phyloP scores from a whole-genome alignment of 2,797 vertebrate genomes.

The Geranospiza caerulescens region DNA sequence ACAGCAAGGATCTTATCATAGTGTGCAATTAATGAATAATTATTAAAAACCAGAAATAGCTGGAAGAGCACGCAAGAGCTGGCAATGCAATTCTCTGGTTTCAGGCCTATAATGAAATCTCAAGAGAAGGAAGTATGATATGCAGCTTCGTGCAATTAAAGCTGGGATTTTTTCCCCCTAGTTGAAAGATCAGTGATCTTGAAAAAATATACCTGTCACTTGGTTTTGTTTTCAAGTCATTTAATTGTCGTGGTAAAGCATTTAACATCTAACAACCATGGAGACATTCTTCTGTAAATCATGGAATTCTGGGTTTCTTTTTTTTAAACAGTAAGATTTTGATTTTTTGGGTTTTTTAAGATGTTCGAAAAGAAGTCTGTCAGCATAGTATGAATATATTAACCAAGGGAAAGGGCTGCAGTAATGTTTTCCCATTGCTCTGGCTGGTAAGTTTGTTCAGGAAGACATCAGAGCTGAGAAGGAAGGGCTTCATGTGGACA shows the following conservation, averaged over 20 bases:
- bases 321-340: neutral
- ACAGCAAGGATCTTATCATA: conserved; percentile 81
- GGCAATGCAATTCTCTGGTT: conserved; percentile 65
- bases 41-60: conserved; percentile 80
- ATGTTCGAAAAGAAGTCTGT: neutral
- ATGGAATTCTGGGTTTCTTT: neutral
- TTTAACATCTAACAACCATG: neutral
- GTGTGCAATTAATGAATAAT: conserved; percentile 82
- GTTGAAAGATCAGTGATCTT: conserved; percentile 65
- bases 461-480: neutral
- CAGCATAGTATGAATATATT: neutral
- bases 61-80: conserved; percentile 71
- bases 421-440: neutral
- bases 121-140: conserved; percentile 61
- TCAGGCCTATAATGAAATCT: conserved; percentile 73
- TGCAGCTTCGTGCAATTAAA: conserved; percentile 64
- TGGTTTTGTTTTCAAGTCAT: conserved; percentile 44
- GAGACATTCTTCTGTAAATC: neutral
- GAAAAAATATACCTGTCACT: conserved; percentile 44
- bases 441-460: neutral
- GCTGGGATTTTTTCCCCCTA: neutral
- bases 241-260: neutral
- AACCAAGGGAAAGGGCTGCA: neutral
- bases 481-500: neutral
- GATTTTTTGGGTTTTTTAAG: neutral